These are phyloP conservation scores for Synergus umbraculus DNA, from an alignment of 2,888 invertebrate genomes.

Conservation along the genomic window DNA sequence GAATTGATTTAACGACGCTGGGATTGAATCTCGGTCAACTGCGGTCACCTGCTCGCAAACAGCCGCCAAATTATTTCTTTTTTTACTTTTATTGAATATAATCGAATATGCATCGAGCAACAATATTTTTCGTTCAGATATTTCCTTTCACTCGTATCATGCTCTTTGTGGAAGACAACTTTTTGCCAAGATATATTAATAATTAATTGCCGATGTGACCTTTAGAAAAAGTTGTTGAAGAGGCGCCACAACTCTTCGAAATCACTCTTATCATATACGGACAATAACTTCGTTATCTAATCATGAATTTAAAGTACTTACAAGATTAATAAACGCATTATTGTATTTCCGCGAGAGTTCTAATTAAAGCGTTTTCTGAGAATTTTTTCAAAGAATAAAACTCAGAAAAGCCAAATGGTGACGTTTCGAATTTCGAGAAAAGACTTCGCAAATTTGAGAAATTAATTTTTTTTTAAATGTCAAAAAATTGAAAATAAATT, in stretches of 20 bases:
- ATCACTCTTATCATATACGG: not conserved
- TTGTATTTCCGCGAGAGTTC: constrained; percentile 6
- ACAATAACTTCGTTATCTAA: constrained; percentile 30
- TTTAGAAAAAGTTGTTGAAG: not conserved
- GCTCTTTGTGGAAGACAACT: not conserved
- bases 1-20: constrained; percentile 46
- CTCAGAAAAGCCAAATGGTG: not conserved
- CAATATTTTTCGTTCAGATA: not conserved
- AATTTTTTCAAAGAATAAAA: not conserved
- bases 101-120: not conserved
- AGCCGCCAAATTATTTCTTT: not conserved
- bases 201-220: not conserved
- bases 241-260: not conserved
- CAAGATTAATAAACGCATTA: constrained; percentile 17
- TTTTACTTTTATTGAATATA: not conserved
- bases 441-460: not conserved
- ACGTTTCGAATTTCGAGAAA: no score
- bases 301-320: constrained; percentile 25
- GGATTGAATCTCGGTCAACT: constrained; percentile 55
- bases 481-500: not conserved
- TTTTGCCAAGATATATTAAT: not conserved
- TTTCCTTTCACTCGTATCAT: not conserved
- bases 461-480: not conserved
- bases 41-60: constrained; percentile 48
- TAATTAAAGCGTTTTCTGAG: not conserved